Conservation (phyloP, 2,888 invertebrate species). For the Embidobia sp. region DNA sequence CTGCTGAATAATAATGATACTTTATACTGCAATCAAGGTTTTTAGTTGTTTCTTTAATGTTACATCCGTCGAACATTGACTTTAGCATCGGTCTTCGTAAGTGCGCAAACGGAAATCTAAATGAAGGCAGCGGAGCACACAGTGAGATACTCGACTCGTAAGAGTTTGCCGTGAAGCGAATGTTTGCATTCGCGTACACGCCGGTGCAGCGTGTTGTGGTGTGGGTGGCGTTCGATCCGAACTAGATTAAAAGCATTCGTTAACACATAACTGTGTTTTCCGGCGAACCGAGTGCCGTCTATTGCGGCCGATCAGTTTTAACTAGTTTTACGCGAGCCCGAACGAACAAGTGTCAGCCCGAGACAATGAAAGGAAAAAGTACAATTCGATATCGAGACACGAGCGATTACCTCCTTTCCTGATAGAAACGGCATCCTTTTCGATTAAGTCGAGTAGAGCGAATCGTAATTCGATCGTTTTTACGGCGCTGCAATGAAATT, state of each 20-base stretch:
- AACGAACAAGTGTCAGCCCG: conserved; percentile 53
- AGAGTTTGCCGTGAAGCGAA: conserved; percentile 65
- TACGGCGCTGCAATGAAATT: conserved; percentile 37
- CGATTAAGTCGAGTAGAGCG: conserved; percentile 46
- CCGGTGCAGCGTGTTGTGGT: conserved; percentile 35
- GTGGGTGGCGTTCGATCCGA: conserved; percentile 65
- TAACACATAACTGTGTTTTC: conserved; percentile 68
- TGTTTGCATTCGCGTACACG: conserved; percentile 68
- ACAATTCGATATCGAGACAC: conserved; percentile 54
- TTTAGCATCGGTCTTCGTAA: conserved; percentile 68
- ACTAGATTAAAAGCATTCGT: conserved; percentile 74
- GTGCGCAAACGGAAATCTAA: conserved; percentile 75
- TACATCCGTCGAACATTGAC: conserved; percentile 69
- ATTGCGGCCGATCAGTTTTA: conserved; percentile 58
- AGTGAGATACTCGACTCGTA: conserved; percentile 39
- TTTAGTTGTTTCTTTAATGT: conserved; percentile 69
- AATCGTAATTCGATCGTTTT: conserved; percentile 58
- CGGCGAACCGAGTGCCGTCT: conserved; percentile 55
- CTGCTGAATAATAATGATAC: conserved; percentile 31
- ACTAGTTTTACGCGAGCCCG: conserved; percentile 53
- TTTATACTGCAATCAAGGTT: conserved; percentile 21
- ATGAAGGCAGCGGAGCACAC: conserved; percentile 70
- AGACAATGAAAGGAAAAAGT: conserved; percentile 55
- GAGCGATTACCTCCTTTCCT: conserved; percentile 54
- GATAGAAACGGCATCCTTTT: conserved; percentile 52